Percentiles rank a stretch among this genome's conserved stretches.
Conservation (phyloP, 2,113 vertebrate species). For the Capreolus pygargus region DNA sequence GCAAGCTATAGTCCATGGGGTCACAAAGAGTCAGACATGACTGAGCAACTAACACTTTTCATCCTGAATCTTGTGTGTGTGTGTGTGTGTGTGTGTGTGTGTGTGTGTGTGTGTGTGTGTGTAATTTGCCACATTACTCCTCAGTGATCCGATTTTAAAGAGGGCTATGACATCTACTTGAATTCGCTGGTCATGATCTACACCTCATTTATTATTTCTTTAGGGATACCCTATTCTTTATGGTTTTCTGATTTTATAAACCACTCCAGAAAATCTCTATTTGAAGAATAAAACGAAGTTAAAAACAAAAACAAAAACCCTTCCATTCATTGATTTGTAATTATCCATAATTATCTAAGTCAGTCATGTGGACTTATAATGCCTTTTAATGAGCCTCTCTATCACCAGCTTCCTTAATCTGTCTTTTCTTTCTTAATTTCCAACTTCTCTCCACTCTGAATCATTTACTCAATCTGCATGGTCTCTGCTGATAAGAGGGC, state of each 20-base stretch:
- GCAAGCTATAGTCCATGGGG: background rate
- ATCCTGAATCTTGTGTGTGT: background rate
- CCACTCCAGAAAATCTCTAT: background rate
- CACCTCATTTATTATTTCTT: background rate
- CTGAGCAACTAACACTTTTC: background rate
- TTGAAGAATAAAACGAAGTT: background rate
- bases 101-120: background rate
- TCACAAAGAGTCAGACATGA: background rate
- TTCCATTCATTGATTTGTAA: background rate
- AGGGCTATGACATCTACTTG: background rate
- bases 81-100: background rate
- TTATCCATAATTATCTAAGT: background rate
- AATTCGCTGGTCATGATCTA: background rate
- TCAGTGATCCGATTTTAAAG: background rate
- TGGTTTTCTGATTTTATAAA: constrained; percentile 40
- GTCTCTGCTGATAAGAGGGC: background rate
- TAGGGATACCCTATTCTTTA: background rate
- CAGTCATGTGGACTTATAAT: background rate
- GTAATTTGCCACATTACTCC: background rate
- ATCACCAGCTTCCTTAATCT: background rate
- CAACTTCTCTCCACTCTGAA: background rate
- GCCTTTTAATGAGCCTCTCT: background rate
- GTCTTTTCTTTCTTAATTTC: constrained; percentile 19
- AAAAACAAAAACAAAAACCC: background rate
- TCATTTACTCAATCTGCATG: background rate